These are phyloP conservation scores for Parnassius glacialis DNA, from an alignment of 2,888 invertebrate species.

Conservation along the genomic window DNA sequence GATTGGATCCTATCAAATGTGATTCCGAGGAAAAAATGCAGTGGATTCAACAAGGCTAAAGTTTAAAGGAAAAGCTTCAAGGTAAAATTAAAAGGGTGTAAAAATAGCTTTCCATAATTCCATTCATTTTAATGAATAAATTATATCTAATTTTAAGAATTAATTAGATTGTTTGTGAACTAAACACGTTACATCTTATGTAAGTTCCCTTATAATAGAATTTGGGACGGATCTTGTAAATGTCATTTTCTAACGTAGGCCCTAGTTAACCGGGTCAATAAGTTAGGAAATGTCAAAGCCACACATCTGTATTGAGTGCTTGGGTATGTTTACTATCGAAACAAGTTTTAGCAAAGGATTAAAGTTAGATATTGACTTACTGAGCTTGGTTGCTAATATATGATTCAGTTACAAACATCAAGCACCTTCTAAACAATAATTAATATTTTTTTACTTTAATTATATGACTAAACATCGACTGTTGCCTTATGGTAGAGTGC, in stretches of 20 bases:
- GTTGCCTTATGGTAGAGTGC: too few relatives aligned
- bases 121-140: not conserved
- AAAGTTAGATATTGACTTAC: constrained; percentile 51
- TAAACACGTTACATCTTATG: constrained; percentile 2
- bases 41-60: too few relatives aligned
- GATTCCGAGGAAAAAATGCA: too few relatives aligned
- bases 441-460: too few relatives aligned
- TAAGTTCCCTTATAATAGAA: constrained; percentile 22
- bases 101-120: too few relatives aligned
- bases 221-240: constrained; percentile 21
- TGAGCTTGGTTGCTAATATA: constrained; percentile 46
- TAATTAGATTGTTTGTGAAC: too few relatives aligned
- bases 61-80: too few relatives aligned
- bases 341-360: constrained; percentile 47
- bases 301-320: constrained; percentile 72
- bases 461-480: too few relatives aligned
- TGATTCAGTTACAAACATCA: constrained; percentile 39
- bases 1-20: too few relatives aligned
- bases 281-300: constrained; percentile 69
- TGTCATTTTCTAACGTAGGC: constrained; percentile 22
- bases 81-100: too few relatives aligned
- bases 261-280: constrained; percentile 56
- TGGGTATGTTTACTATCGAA: constrained; percentile 51
- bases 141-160: not conserved
- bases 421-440: not conserved